Conservation (phyloP, 2,797 vertebrate species). For the Peromyscus nudipes region DNA sequence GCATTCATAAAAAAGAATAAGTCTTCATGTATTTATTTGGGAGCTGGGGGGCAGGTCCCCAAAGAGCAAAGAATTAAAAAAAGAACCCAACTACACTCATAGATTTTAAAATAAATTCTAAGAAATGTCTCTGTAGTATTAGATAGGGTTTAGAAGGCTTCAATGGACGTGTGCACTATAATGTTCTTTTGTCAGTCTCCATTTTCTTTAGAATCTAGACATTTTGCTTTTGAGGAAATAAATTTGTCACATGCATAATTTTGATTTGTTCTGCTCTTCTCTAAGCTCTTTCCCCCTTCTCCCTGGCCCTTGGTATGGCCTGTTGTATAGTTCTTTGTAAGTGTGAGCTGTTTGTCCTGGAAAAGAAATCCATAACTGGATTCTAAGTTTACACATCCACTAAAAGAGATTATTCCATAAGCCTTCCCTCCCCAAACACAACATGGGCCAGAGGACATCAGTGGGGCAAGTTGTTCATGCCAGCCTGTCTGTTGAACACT, state of each 20-base stretch:
- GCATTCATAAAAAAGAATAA: neutral
- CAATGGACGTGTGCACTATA: neutral
- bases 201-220: constrained; percentile 30
- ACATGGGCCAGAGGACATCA: neutral
- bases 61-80: neutral
- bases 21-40: neutral
- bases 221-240: constrained; percentile 52
- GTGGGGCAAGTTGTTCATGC: neutral
- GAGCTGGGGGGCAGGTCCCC: neutral
- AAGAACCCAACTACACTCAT: neutral
- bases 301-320: neutral
- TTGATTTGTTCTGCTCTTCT: constrained; percentile 35
- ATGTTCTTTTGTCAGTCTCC: neutral
- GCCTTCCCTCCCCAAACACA: neutral
- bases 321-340: neutral
- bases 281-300: neutral
- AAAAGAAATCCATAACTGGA: neutral
- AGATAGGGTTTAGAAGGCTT: constrained; percentile 24
- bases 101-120: constrained; percentile 33
- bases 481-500: constrained; percentile 58
- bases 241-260: constrained; percentile 48
- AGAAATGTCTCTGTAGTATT: neutral
- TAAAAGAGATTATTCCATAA: constrained; percentile 18
- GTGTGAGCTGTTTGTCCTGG: constrained; percentile 32
- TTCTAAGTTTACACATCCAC: constrained; percentile 1